A percentile compares a stretch with the other conserved stretches of the same genome.
Evolutionary conservation across 2,113 vertebrate species (phyloP).

Genomic region (Datnioides undecimradiatus): DNA sequence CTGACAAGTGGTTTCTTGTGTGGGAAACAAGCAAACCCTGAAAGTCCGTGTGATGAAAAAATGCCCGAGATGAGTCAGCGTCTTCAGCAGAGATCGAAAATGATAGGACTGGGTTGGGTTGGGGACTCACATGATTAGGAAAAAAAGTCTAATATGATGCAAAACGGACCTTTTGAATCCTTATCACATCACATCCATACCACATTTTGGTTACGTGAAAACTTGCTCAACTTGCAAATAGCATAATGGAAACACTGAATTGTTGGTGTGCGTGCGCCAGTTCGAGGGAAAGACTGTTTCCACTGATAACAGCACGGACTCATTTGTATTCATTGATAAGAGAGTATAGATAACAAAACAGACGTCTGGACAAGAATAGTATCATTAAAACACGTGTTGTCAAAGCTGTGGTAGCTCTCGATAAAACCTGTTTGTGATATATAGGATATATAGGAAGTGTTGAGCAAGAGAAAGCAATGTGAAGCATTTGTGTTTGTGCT

Average conservation of each 20-base stretch:
- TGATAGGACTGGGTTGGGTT: neutral
- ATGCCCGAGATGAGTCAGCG: neutral
- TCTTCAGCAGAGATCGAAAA: constrained; percentile 26
- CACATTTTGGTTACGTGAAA: too few species aligned
- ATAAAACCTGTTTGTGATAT: constrained; percentile 27
- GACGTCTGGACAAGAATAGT: constrained; percentile 39
- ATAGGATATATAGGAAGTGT: neutral
- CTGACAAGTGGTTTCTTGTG: neutral
- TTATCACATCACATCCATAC: too few species aligned
- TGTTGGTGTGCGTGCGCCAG: constrained; percentile 5
- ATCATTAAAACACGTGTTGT: constrained; percentile 42
- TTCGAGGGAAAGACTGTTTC: constrained; percentile 72
- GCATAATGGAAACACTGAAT: constrained; percentile 19
- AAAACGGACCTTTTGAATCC: too few species aligned
- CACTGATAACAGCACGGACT: constrained; percentile 75
- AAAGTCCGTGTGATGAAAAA: neutral
- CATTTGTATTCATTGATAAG: constrained; percentile 70
- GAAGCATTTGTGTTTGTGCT: neutral
- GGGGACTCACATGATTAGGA: constrained; percentile 4
- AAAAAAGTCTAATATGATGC: neutral
- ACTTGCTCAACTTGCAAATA: neutral
- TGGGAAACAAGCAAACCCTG: neutral
- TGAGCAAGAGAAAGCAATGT: neutral
- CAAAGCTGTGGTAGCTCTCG: constrained; percentile 7
- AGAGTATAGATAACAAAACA: constrained; percentile 48